Evolutionary conservation across 2,113 vertebrate species (phyloP).

Genomic region (Bombycilla garrulus): DNA sequence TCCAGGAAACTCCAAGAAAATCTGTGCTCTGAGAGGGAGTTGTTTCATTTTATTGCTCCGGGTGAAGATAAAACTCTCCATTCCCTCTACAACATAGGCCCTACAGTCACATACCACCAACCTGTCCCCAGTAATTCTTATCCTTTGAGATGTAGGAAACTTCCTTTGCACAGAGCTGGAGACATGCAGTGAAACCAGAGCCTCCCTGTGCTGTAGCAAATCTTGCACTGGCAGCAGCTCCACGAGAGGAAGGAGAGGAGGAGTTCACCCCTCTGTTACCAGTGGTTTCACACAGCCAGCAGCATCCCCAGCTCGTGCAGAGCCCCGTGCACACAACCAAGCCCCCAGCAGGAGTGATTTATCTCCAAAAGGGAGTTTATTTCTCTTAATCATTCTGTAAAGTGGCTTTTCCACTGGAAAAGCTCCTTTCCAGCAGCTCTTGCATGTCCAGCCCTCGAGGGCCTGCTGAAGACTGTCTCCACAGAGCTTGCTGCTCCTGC

Average conservation of each 20-base stretch:
- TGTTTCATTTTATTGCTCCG: background rate
- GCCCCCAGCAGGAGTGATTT: background rate
- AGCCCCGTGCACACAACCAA: background rate
- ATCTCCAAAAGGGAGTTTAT: background rate
- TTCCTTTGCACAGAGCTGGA: background rate
- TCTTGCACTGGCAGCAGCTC: background rate
- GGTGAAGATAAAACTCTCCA: background rate
- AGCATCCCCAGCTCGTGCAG: accelerated
- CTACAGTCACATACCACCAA: background rate
- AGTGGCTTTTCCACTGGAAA: slow-evolving; percentile 2
- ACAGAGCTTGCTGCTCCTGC: background rate
- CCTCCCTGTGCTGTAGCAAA: background rate
- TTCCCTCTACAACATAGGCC: background rate
- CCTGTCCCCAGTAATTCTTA: background rate
- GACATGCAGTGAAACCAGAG: background rate
- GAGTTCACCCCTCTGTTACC: background rate
- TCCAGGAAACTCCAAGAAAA: background rate
- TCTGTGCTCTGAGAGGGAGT: background rate
- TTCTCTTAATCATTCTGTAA: background rate
- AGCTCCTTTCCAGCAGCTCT: background rate
- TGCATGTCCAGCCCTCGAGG: background rate
- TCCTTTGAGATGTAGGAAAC: background rate
- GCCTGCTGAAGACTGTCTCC: slow-evolving; percentile 36
- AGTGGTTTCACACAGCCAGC: background rate
- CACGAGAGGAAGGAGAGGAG: background rate